These are phyloP conservation scores for Drosophila arawakana DNA, from an alignment of 1,140 invertebrate genomes.

Conservation along the genomic window DNA sequence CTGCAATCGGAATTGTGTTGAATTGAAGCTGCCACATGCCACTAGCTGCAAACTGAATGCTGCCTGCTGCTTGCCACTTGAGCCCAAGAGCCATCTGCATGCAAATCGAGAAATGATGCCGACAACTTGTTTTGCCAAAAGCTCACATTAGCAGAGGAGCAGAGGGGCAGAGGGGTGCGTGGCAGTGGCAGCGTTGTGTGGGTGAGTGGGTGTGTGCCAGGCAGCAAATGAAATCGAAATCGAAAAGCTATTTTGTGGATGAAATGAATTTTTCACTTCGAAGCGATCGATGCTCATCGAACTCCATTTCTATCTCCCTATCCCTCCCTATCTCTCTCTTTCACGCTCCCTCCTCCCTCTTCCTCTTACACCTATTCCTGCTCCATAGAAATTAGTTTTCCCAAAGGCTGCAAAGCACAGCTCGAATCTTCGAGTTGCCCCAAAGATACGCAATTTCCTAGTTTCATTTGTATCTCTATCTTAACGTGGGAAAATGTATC, in stretches of 20 bases:
- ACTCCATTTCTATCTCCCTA: background rate
- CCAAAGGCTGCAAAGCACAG: constrained; percentile 7
- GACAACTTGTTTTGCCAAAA: constrained; percentile 34
- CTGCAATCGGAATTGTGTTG: constrained; percentile 52
- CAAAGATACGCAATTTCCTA: background rate
- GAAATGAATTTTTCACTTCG: constrained; percentile 60
- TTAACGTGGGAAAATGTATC: background rate
- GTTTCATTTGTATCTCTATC: background rate
- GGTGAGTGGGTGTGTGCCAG: background rate
- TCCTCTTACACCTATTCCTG: background rate
- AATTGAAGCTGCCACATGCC: constrained; percentile 29
- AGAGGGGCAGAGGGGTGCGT: background rate
- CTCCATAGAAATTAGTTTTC: constrained; percentile 4
- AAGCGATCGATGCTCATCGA: background rate
- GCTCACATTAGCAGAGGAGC: constrained; percentile 4
- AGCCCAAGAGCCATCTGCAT: constrained; percentile 27
- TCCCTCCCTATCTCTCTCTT: background rate
- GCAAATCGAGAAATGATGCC: constrained; percentile 52
- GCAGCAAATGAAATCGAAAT: constrained; percentile 57
- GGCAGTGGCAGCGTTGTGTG: background rate
- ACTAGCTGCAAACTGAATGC: background rate
- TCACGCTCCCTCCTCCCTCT: background rate
- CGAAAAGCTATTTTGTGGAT: constrained; percentile 56
- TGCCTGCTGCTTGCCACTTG: constrained; percentile 9
- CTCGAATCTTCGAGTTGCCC: background rate